phyloP scores from a whole-genome alignment of 2,797 vertebrate species.

The Microhierax caerulescens region DNA sequence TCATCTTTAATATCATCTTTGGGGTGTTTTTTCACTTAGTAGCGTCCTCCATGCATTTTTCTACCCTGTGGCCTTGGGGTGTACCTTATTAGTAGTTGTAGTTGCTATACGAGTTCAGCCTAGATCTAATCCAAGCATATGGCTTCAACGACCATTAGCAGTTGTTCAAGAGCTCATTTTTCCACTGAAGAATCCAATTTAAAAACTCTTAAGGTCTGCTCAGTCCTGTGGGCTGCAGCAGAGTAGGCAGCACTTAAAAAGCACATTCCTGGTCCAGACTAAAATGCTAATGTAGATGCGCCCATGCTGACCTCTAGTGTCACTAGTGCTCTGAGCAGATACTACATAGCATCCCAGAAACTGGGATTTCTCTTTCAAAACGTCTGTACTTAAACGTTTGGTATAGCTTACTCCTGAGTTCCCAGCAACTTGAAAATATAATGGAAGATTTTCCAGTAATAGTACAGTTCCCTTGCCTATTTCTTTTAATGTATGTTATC shows the following conservation, averaged over 20 bases:
- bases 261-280: neutral
- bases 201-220: neutral
- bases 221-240: neutral
- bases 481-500: neutral
- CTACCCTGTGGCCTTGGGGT: neutral
- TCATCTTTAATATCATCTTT: neutral
- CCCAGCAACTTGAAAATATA: neutral
- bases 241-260: neutral
- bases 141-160: neutral
- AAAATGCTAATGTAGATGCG: neutral
- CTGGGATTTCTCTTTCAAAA: neutral
- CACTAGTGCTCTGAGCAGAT: neutral
- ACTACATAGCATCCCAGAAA: accelerated
- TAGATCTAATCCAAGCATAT: accelerated
- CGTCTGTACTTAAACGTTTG: neutral
- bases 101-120: neutral
- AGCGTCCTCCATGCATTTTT: neutral
- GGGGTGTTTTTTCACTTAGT: neutral
- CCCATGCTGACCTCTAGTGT: constrained; percentile 33
- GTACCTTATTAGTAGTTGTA: too few species aligned
- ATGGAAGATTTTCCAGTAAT: neutral
- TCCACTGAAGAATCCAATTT: accelerated
- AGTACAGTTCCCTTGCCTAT: neutral
- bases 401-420: neutral
- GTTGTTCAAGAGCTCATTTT: neutral